Base-by-base conservation (phyloP, 2,888 invertebrate species). In the Arenicola marina region DNA sequence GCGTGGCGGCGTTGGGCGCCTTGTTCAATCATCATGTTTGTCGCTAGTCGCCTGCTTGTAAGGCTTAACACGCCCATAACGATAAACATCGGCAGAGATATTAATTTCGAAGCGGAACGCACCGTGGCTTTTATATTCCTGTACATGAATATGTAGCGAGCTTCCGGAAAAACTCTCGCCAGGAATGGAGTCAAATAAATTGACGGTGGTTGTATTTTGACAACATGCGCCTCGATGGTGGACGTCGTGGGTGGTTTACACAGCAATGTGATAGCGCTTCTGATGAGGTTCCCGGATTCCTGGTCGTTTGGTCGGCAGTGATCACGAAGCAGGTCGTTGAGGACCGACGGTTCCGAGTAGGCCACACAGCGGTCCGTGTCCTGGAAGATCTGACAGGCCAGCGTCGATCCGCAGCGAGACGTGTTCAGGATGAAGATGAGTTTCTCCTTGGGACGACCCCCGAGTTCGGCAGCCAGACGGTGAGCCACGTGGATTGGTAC, bases 361-460 rank as follows among this genome's bases (percentile, higher is more conserved):
- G 18, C 24, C 18, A 11, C 7, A 24, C 7, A 48, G 26, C 7
- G 15, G 11, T 24, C 48, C 11, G 48, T 48, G 26, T 24, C 24
- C 26, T 48, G 48, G 48, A 48, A 48, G 18, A 48, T 48, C 26
- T 24, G 11, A 48, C 48, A 48, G 18, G 24, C 18, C 15, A 48
- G 48, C 7, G 48, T 48, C 7, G 48, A 48, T 7, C 48, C 48
- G 24, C 48, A 48, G 15, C 48, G 48, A n/a, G 48, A 48, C 24
- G 26, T 48, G 24, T 48, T 48, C 7, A 11, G 18, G 18, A 48
- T 11, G 26, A 48, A 21, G 26, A 48, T 24, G 11, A 48, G 7
- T 21, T 48, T 48, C 7, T 48, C 48, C 24, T 24, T 11, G 18
- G 26, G 48, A 7, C 26, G n/a, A n/a, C n/a, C n/a, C 7, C 26